Base-by-base conservation (phyloP, 37 sponge, comb jelly and placozoan genomes). In the Amphimedon queenslandica region DNA sequence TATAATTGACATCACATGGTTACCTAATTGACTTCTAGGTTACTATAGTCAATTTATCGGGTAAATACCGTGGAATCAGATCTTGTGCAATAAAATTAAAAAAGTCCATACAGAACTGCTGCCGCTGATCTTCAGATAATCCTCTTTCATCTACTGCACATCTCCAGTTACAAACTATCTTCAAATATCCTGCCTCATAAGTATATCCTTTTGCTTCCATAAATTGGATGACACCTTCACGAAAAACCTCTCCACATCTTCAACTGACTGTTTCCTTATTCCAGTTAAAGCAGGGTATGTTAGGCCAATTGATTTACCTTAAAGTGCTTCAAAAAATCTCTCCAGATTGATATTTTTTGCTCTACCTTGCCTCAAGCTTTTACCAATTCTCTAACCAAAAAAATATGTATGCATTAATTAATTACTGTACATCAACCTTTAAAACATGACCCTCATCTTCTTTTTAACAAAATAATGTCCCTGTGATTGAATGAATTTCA, bases 401-500 rank as follows among this genome's bases (percentile, higher is more conserved):
- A 60, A 60, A 60, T 6, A 53, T 23, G 13, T 47, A 47, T 18
- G 13, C 51, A 47, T 8, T 47, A 18, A 8, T 18, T 47, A 8
- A 18, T 8, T 47, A 13, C 13, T 18, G 51, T 47, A 47, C 8
- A 18, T 18, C 8, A 25, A 76, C 77, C 68, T 76, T 76, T 18
- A 76, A 65, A 1, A 76, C 67, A 43, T 76, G 77, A 2, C 67
- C 77, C 41, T 76, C 77, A 76, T 76, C 67, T 43, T 76, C 77
- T 30, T 67, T 53, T 66, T 76, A 66, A 76, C 77, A 76, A 66
- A 76, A 76, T 16, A 65, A 21, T 6, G 27, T 5, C 24, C n/a
- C 35, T 20, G 77, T 76, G 18, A 65, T 16, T 30, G 77, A 67
- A 47, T 76, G 67, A 24, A 43, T 55, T 65, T 76, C 77, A 3